These are phyloP conservation scores for Ennomos quercinarius DNA, from an alignment of 2,888 invertebrate genomes.

Conservation along the genomic window DNA sequence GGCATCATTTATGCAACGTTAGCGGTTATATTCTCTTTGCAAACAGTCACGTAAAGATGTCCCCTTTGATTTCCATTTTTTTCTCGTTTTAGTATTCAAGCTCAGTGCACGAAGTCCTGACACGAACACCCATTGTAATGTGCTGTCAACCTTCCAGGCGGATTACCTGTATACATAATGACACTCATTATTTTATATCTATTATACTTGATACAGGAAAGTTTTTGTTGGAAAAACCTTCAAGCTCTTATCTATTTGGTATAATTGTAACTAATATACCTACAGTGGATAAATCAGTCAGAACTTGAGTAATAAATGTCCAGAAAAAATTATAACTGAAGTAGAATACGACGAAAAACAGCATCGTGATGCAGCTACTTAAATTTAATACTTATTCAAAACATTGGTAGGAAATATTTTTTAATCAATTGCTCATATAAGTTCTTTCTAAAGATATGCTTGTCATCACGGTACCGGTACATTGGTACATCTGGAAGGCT, in stretches of 20 bases:
- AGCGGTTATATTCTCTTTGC: too few relatives aligned
- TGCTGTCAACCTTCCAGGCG: slow-evolving; percentile 52
- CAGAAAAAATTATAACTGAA: slow-evolving; percentile 9
- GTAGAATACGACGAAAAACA: slow-evolving; percentile 1
- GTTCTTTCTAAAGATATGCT: slow-evolving; percentile 7
- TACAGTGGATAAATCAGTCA: slow-evolving; percentile 33
- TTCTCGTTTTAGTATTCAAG: slow-evolving; percentile 44
- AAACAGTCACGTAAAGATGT: slow-evolving; percentile 53
- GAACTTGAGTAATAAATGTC: neutral
- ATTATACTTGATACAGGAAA: slow-evolving; percentile 59
- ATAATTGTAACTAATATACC: slow-evolving; percentile 33
- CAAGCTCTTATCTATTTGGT: slow-evolving; percentile 41
- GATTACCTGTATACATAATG: slow-evolving; percentile 49
- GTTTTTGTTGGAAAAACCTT: slow-evolving; percentile 68
- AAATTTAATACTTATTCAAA: slow-evolving; percentile 12
- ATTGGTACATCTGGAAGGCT: slow-evolving; percentile 4
- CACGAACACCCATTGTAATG: slow-evolving; percentile 45
- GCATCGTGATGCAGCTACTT: slow-evolving; percentile 1
- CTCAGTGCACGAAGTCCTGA: slow-evolving; percentile 45
- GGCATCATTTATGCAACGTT: too few relatives aligned
- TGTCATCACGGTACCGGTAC: slow-evolving; percentile 7
- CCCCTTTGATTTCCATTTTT: slow-evolving; percentile 58
- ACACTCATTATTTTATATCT: slow-evolving; percentile 45
- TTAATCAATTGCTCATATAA: slow-evolving; percentile 11
- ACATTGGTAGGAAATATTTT: slow-evolving; percentile 3